These are phyloP conservation scores for Strix occidentalis DNA, from an alignment of 2,797 vertebrate species.

Conservation along the genomic window DNA sequence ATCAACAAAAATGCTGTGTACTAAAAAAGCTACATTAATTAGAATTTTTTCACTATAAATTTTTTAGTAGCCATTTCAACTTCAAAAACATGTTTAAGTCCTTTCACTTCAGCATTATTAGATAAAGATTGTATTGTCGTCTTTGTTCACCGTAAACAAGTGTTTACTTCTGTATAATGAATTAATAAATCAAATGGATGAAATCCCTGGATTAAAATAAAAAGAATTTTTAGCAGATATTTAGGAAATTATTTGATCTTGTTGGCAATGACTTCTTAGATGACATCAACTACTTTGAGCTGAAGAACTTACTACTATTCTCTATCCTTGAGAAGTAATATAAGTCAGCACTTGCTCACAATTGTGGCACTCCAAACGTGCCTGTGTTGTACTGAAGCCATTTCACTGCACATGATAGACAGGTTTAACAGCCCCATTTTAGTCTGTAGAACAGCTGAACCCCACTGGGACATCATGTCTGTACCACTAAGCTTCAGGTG, in stretches of 20 bases:
- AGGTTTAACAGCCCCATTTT: not conserved
- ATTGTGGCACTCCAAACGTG: rapidly evolving
- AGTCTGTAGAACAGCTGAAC: not conserved
- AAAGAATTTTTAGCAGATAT: not conserved
- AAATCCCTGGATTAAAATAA: not conserved
- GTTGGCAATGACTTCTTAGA: not conserved
- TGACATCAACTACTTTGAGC: not conserved
- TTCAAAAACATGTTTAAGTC: not conserved
- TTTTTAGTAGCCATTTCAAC: not conserved
- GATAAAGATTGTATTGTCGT: not conserved
- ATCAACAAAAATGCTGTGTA: not conserved
- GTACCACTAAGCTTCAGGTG: not conserved
- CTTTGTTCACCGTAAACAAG: not conserved
- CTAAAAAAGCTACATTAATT: not conserved
- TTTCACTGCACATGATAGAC: not conserved
- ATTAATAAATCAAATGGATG: not conserved
- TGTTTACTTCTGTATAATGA: not conserved
- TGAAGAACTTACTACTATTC: not conserved
- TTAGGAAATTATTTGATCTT: not conserved
- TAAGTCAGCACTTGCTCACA: not conserved
- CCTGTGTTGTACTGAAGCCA: not conserved
- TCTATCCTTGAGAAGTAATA: not conserved
- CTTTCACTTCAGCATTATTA: not conserved
- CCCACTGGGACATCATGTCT: not conserved
- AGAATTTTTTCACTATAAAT: not conserved